phyloP scores from a whole-genome alignment of 30 jellyfish, hydroid and myxozoan species.

The Cassiopea xamachana region DNA sequence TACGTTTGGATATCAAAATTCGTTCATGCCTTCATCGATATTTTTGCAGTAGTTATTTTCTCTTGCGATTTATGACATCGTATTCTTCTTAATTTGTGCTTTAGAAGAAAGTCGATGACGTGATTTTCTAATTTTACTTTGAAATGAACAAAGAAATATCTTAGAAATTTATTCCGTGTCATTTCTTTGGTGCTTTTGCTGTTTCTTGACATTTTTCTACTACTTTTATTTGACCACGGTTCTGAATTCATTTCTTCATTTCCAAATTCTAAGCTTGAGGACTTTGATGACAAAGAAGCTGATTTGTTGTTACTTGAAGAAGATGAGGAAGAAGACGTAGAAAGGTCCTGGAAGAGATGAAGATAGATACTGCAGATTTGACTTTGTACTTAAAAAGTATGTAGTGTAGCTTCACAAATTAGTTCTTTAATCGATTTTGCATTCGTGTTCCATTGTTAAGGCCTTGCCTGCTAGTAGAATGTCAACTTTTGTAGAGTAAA shows the following conservation, averaged over 20 bases:
- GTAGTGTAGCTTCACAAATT: slow-evolving; percentile 14
- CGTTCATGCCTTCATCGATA: too few relatives aligned
- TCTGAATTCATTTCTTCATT: neutral
- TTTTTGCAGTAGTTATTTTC: too few relatives aligned
- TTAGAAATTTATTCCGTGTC: too few relatives aligned
- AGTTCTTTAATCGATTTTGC: neutral
- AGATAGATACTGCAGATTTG: neutral
- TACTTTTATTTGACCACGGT: neutral
- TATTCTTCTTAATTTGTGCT: too few relatives aligned
- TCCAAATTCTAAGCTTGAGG: slow-evolving; percentile 58
- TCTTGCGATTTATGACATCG: too few relatives aligned
- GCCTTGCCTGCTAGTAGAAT: neutral
- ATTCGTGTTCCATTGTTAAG: neutral
- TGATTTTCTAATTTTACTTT: too few relatives aligned
- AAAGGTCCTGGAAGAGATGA: slow-evolving; percentile 93
- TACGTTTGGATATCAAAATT: too few relatives aligned
- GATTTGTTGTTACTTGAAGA: slow-evolving; percentile 90
- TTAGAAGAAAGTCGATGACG: too few relatives aligned
- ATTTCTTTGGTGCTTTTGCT: too few relatives aligned
- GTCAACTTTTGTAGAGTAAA: neutral
- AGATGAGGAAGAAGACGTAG: slow-evolving; percentile 98
- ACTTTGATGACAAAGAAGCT: slow-evolving; percentile 90
- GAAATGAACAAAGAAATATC: too few relatives aligned
- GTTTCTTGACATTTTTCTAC: too few relatives aligned
- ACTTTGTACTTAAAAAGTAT: slow-evolving; percentile 2